These are phyloP conservation scores for Psettodes erumei DNA, from an alignment of 2,113 vertebrate species.

Conservation along the genomic window DNA sequence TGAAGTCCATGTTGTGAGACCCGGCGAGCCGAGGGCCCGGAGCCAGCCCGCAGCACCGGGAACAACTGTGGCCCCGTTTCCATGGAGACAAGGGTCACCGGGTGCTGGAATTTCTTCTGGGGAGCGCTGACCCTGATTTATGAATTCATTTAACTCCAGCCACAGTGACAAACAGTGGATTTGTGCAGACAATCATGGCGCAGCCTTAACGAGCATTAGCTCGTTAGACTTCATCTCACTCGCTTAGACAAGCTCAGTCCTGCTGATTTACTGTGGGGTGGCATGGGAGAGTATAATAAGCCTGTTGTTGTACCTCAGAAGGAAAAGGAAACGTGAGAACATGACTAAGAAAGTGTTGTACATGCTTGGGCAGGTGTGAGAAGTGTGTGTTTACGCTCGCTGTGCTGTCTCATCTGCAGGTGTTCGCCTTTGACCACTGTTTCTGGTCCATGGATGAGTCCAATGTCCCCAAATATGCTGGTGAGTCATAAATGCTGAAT, in stretches of 20 bases:
- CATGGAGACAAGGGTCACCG: constrained; percentile 73
- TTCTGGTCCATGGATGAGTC: constrained; percentile 99
- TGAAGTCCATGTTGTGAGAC: constrained; percentile 49
- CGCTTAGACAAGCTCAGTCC: constrained; percentile 59
- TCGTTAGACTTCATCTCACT: constrained; percentile 51
- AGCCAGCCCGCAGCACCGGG: constrained; percentile 52
- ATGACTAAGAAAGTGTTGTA: constrained; percentile 30
- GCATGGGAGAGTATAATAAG: constrained; percentile 19
- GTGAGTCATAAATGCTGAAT: constrained; percentile 80
- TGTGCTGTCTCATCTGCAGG: constrained; percentile 80
- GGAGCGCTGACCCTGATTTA: constrained; percentile 81
- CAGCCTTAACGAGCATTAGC: constrained; percentile 47
- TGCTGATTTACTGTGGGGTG: constrained; percentile 55
- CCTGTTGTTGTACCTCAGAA: constrained; percentile 6
- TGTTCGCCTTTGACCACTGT: constrained; percentile 99
- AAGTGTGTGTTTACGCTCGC: constrained; percentile 38
- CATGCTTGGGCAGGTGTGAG: constrained; percentile 60
- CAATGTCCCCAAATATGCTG: constrained; percentile 95
- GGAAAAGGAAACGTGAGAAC: constrained; percentile 1
- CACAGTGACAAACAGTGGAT: constrained; percentile 58
- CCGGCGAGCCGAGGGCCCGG: constrained; percentile 38
- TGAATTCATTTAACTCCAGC: constrained; percentile 76
- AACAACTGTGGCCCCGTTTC: constrained; percentile 65
- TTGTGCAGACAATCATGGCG: constrained; percentile 50
- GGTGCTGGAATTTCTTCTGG: constrained; percentile 77